Evolutionary conservation across 1,140 invertebrate genomes (phyloP).

Genomic region (Diachasma alloeum): DNA sequence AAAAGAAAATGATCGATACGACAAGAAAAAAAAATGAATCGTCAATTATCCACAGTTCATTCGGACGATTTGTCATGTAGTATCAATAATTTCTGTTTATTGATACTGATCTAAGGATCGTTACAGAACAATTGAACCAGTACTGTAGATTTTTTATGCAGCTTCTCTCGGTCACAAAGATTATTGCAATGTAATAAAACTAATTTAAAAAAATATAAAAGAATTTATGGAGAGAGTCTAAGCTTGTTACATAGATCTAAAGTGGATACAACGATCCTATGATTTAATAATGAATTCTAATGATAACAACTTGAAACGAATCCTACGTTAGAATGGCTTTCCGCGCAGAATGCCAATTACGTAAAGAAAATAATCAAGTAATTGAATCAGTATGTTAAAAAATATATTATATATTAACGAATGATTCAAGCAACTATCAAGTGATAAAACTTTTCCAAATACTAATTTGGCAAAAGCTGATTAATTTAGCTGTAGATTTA

Average conservation of each 20-base stretch:
- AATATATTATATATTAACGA: background rate
- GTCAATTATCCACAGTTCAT: background rate
- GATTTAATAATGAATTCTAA: slow-evolving; percentile 1
- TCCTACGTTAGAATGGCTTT: slow-evolving; percentile 26
- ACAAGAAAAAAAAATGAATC: background rate
- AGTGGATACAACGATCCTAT: slow-evolving; percentile 19
- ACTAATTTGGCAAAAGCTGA: slow-evolving; percentile 7
- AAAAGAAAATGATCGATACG: background rate
- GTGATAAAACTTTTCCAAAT: slow-evolving; percentile 14
- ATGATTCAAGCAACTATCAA: background rate
- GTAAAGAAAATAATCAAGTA: background rate
- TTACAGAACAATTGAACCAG: background rate
- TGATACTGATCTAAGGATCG: background rate
- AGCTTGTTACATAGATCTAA: background rate
- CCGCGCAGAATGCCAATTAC: slow-evolving; percentile 22
- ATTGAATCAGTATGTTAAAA: background rate
- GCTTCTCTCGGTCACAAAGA: slow-evolving; percentile 10
- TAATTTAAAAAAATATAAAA: slow-evolving; percentile 8
- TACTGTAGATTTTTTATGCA: slow-evolving; percentile 22
- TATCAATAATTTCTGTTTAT: background rate
- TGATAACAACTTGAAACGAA: slow-evolving; percentile 1
- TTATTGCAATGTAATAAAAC: background rate
- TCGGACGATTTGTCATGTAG: background rate
- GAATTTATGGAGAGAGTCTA: slow-evolving; percentile 3
- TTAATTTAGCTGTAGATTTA: slow-evolving; percentile 6